Evolutionary conservation across 1,140 invertebrate species (phyloP), one percentile per base, ranked within the genome.

Genomic region (Hycleus phaleratus): DNA sequence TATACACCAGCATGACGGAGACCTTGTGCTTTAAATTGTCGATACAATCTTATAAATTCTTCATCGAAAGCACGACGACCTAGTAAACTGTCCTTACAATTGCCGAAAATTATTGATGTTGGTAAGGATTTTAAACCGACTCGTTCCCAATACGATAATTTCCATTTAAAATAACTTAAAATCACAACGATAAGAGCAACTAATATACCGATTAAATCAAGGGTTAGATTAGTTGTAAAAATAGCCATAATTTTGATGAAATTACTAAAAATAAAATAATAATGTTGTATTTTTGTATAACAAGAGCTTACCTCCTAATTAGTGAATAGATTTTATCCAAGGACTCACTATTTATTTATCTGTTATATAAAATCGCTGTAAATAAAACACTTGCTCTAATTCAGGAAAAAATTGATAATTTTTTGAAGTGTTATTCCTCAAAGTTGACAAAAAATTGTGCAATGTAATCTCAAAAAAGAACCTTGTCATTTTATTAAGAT

Each of bases 1-100:
- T 74, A 78, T 8, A 73, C 64, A 3, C 78, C 78, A 39, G 46
- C 62, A 56, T 60, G 55, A 47, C 50, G 55, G 18, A 49, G 44
- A 8, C 56, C 57, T 58, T 46, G 38, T 38, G 42, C 42, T 58
- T 63, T 64, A 4, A 63, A 48, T 45, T 69, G 39, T 8, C 51
- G 42, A 52, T 70, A 71, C 6, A 62, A 54, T n/a, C 64, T 59
- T 10, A 44, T 45, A 45, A 71, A 64, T 26, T 62, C 32, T 39
- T 67, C 62, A 45, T 60, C 66, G 25, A 70, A 61, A 52, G 42
- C 7, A 26, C 42, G 61, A 57, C 7, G 59, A 3, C 32, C 52
- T 2, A 60, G 26, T 12, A 68, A 61, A 4, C 68, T 46, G 25
- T 58, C 47, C 3, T 9, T 39, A 38, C 62, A 58, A 58, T 71